Conservation (phyloP, 2,888 invertebrate species). For the Octonoba sinensis region DNA sequence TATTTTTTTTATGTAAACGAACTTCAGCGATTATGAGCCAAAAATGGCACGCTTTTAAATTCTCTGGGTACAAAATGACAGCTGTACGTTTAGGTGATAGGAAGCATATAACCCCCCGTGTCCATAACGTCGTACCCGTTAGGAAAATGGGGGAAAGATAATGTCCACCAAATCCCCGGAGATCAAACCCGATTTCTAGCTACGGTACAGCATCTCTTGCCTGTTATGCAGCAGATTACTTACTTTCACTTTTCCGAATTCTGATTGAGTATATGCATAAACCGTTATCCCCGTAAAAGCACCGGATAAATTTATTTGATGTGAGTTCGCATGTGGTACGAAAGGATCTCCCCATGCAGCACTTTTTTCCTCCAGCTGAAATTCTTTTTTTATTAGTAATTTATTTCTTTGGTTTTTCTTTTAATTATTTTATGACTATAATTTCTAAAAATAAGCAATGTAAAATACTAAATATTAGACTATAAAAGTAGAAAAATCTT, state of each 20-base stretch:
- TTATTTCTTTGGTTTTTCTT: no score
- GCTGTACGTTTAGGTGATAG: constrained; percentile 17
- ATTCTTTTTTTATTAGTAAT: no score
- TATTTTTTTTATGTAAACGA: background rate
- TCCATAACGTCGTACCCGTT: background rate
- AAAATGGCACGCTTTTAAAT: background rate
- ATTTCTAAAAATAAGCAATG: no score
- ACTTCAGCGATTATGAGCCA: background rate
- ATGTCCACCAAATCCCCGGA: constrained; percentile 7
- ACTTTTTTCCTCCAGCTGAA: no score
- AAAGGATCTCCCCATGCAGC: no score
- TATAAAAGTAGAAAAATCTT: no score
- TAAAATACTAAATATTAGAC: no score
- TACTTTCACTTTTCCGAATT: background rate
- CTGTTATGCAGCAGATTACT: background rate
- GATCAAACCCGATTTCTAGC: constrained; percentile 4
- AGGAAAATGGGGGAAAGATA: constrained; percentile 16
- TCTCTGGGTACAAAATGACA: constrained; percentile 1
- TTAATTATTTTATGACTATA: no score
- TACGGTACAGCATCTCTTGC: background rate
- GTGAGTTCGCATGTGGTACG: no score
- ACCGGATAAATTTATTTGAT: no score
- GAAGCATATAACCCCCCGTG: background rate
- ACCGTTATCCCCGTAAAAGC: no score
- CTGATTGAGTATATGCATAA: background rate